Conservation (phyloP, 53 echinoderm and acorn worm genomes). For the Luidia sarsii region DNA sequence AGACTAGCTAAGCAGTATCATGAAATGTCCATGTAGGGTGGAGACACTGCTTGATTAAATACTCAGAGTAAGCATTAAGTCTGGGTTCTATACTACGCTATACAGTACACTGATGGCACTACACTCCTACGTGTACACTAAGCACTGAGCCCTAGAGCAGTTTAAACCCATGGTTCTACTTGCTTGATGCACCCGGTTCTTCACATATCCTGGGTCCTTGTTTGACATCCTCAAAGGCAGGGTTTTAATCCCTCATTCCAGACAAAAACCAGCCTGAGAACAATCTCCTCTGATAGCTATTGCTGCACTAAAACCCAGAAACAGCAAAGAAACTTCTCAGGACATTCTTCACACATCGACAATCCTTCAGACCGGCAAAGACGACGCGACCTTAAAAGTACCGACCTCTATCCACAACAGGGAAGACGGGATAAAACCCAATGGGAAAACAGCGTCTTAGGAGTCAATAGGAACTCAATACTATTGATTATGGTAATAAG, state of each 20-base stretch:
- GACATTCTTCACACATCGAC: background rate
- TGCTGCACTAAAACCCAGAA: background rate
- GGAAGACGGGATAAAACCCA: no score
- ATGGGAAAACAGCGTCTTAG: background rate
- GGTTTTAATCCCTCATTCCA: background rate
- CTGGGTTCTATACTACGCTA: no score
- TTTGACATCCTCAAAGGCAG: conserved; percentile 6
- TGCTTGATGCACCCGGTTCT: conserved; percentile 36
- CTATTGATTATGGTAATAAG: conserved; percentile 20
- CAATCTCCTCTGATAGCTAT: background rate
- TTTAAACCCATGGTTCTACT: no score
- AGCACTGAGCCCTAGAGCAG: no score
- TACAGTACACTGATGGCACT: no score
- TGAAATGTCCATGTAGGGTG: no score
- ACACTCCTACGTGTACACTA: no score
- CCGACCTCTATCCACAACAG: no score
- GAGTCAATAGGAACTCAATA: conserved; percentile 17
- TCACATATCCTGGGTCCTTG: conserved; percentile 1
- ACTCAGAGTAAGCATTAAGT: no score
- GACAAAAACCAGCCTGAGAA: background rate
- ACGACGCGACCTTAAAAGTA: background rate
- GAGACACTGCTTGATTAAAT: no score
- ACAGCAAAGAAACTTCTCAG: background rate
- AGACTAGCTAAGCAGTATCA: no score
- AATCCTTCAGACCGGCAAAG: background rate